Evolutionary conservation across 1,140 invertebrate genomes (phyloP).

Genomic region (Hylyphantes graminicola): DNA sequence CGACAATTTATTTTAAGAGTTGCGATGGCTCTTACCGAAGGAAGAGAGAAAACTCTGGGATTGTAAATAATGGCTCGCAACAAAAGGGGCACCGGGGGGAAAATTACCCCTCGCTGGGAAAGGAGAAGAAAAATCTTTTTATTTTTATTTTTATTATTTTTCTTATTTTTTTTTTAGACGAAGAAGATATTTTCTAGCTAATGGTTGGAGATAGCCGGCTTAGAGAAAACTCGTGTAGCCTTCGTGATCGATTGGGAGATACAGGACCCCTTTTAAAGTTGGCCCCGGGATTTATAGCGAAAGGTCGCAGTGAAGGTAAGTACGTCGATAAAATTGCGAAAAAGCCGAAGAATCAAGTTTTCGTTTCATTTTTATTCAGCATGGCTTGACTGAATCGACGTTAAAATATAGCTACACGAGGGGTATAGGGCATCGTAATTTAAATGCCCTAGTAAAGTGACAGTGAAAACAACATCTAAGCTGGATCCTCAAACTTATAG

Average conservation of each 20-base stretch:
- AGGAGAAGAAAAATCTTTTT: conserved; percentile 46
- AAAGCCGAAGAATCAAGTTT: too few species aligned
- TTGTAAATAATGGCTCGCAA: conserved; percentile 57
- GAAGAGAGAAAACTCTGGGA: conserved; percentile 27
- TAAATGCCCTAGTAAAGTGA: too few species aligned
- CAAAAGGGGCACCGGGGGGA: conserved; percentile 55
- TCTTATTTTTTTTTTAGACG: conserved; percentile 26
- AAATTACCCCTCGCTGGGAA: conserved; percentile 53
- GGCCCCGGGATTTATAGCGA: not conserved
- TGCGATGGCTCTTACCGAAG: conserved; percentile 48
- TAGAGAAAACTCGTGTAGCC: conserved; percentile 37
- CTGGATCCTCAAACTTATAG: too few species aligned
- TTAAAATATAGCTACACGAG: too few species aligned
- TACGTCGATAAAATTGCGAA: too few species aligned
- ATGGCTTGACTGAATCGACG: too few species aligned
- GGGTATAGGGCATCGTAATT: too few species aligned
- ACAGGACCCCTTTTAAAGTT: conserved; percentile 5
- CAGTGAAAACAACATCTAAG: too few species aligned
- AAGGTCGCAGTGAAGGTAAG: too few species aligned
- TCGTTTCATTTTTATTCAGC: too few species aligned
- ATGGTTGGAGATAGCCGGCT: conserved; percentile 37
- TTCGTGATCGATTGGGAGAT: conserved; percentile 22
- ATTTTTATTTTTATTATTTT: conserved; percentile 21
- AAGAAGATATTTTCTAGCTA: conserved; percentile 57
- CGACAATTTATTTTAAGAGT: conserved; percentile 60